A percentile compares a stretch with the other conserved stretches of the same genome.
Conservation (phyloP, 2,888 invertebrate species). For the Cerastis rubricosa region DNA sequence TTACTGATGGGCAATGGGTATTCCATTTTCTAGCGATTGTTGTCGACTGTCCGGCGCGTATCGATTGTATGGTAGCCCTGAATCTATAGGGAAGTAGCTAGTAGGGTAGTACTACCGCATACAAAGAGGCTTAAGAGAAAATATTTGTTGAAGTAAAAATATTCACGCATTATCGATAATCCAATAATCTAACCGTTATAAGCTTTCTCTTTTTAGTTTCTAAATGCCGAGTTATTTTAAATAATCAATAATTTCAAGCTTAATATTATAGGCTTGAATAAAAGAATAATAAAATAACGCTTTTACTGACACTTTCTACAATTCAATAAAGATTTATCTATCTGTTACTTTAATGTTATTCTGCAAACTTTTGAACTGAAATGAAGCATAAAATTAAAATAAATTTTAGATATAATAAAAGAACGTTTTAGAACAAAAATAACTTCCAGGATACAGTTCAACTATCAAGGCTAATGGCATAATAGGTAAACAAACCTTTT, state of each 20-base stretch:
- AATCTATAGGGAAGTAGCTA: not conserved
- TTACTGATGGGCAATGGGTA: slow-evolving; percentile 21
- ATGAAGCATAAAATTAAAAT: slow-evolving; percentile 15
- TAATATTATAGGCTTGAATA: not conserved
- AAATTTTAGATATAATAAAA: not conserved
- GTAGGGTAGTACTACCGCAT: not conserved
- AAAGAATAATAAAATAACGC: not conserved
- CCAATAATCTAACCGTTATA: not conserved
- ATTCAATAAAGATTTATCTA: not conserved
- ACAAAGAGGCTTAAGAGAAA: slow-evolving; percentile 19
- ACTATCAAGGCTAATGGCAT: slow-evolving; percentile 45
- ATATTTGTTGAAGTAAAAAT: slow-evolving; percentile 16
- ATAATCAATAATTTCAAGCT: not conserved
- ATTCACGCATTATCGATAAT: slow-evolving; percentile 3
- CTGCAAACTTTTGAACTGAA: no score
- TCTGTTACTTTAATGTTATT: not conserved
- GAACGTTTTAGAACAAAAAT: slow-evolving; percentile 1
- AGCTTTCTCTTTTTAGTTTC: slow-evolving; percentile 17
- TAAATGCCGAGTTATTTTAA: slow-evolving; percentile 16
- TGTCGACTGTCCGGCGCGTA: slow-evolving; percentile 36
- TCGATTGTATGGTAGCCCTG: slow-evolving; percentile 46
- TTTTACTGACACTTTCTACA: slow-evolving; percentile 13
- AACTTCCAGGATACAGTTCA: slow-evolving; percentile 25
- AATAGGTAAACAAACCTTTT: slow-evolving; percentile 55
- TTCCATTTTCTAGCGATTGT: slow-evolving; percentile 40